phyloP scores from a whole-genome alignment of 2,113 vertebrate genomes.

The Tonatia bakeri region DNA sequence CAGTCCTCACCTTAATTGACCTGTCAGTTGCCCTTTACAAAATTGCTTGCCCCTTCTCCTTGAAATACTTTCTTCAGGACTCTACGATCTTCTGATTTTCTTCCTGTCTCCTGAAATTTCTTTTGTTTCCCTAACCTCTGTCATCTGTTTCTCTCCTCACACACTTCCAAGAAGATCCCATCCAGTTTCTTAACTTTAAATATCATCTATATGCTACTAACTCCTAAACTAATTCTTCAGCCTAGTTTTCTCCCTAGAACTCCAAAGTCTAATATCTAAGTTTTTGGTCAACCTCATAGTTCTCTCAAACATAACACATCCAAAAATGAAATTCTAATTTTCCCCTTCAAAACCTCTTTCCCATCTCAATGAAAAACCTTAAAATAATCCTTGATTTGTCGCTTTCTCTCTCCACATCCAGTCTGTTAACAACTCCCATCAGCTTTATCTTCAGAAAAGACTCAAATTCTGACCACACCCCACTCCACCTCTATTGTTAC shows the following conservation, averaged over 20 bases:
- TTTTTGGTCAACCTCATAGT: not conserved
- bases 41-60: not conserved
- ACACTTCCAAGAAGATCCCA: not conserved
- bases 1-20: not conserved
- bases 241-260: not conserved
- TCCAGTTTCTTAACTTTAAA: not conserved
- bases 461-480: not conserved
- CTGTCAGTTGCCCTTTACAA: not conserved
- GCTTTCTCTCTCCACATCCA: not conserved
- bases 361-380: not conserved
- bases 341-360: not conserved
- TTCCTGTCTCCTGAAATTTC: not conserved
- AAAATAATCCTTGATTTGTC: not conserved
- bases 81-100: not conserved
- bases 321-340: not conserved
- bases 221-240: not conserved
- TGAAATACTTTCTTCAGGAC: not conserved
- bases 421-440: not conserved
- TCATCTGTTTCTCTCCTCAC: not conserved
- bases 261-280: not conserved
- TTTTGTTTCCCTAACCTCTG: not conserved
- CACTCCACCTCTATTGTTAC: not conserved
- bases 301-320: not conserved
- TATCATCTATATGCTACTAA: not conserved
- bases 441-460: not conserved